Evolutionary conservation across 2,797 vertebrate genomes (phyloP), one percentile per base, ranked within the genome.

Genomic region (Myotis pilosus): DNA sequence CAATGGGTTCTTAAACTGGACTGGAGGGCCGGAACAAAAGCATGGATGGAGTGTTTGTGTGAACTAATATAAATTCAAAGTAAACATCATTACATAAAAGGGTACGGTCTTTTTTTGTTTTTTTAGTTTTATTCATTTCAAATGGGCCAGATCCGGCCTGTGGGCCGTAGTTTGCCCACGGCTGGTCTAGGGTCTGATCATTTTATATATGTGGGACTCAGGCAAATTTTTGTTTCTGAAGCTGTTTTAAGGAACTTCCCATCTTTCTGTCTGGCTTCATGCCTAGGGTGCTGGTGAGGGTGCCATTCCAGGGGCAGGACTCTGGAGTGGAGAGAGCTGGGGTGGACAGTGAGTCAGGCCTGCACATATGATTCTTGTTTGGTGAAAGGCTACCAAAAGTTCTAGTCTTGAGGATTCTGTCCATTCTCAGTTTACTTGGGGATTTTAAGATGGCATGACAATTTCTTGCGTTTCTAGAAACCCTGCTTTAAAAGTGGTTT

Each of bases 171-270:
- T 36, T 36, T 36, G 36, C 36, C 36, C 36, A 36, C 36, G 36
- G 36, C 36, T 36, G 36, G 53, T 55, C 19, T 72, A 38, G 51
- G 13, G 12, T 75, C 85, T 92, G n/a, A 69, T 75, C 5, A 2
- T 94, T 87, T 89, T 91, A 75, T 17, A 36, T 36, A 12, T 30
- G 20, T 88, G 30, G 28, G 8, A 6, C 17, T 89, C 44, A 66
- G 57, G 53, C 38, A 85, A 15, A 80, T 81, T 69, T 81, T 69
- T 81, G 64, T 85, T 6, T 91, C 79, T 96, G 91, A 96, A 87
- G 53, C 51, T 82, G 11, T 87, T 96, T 49, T 82, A 97, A 71
- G 87, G 38, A 82, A 33, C 91, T 92, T 95, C 30, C 69, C 85
- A 36, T 93, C 23, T 68, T 96, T 15, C n/a, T 49, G 1, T 44